A percentile compares a stretch with the other conserved stretches of the same genome.
These are phyloP conservation scores for Oscheius sp. DNA, from an alignment of 2,888 invertebrate species.

Conservation along the genomic window DNA sequence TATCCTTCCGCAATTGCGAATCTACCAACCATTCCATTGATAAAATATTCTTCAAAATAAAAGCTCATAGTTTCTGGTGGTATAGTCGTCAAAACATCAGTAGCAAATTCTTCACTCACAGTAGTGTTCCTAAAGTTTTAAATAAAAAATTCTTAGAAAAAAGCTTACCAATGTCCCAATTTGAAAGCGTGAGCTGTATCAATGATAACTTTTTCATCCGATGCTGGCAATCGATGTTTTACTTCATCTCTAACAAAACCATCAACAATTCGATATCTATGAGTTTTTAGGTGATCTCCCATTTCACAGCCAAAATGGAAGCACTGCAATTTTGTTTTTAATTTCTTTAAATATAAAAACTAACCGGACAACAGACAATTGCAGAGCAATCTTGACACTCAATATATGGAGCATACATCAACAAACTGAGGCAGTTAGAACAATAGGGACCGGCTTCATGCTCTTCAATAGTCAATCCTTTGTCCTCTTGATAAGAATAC, in stretches of 20 bases:
- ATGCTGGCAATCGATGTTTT: conserved; percentile 31
- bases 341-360: not conserved
- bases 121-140: not conserved
- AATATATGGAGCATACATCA: conserved; percentile 24
- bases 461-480: not conserved
- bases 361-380: conserved; percentile 36
- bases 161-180: conserved; percentile 52
- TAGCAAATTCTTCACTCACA: not conserved
- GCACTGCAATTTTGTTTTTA: conserved; percentile 43
- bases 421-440: not conserved
- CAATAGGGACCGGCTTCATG: not conserved
- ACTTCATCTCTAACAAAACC: conserved; percentile 7
- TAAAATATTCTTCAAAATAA: conserved; percentile 53
- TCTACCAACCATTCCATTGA: conserved; percentile 57
- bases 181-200: conserved; percentile 49
- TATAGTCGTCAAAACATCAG: not conserved
- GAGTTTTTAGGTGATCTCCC: conserved; percentile 54
- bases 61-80: conserved; percentile 35
- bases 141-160: not conserved
- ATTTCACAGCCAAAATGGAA: conserved; percentile 60
- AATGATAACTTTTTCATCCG: conserved; percentile 45
- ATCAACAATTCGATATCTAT: conserved; percentile 51
- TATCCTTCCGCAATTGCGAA: conserved; percentile 42
- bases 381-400: conserved; percentile 41
- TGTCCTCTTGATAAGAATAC: too few species aligned